Conservation (phyloP, 2,113 vertebrate genomes). For the Festucalex cinctus region DNA sequence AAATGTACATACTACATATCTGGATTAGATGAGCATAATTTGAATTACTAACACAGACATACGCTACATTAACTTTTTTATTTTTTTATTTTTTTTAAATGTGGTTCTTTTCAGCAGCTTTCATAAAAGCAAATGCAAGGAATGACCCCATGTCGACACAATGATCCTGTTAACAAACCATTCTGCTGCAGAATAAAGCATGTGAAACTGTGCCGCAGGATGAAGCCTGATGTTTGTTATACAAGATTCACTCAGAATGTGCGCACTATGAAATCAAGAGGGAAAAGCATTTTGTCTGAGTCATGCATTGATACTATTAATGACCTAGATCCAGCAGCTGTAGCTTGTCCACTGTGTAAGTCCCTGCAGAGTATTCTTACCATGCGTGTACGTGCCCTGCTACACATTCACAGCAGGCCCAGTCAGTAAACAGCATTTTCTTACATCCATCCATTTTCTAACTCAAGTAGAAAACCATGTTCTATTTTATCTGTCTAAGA, state of each 20-base stretch:
- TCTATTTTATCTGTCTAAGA: too few relatives aligned
- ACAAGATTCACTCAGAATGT: not conserved
- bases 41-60: too few relatives aligned
- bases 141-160: too few relatives aligned
- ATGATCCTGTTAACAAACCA: too few relatives aligned
- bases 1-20: too few relatives aligned
- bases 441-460: not conserved
- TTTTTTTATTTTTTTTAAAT: too few relatives aligned
- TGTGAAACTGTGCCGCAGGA: not conserved
- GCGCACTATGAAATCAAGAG: conserved; percentile 13
- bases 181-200: conserved; percentile 1
- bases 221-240: not conserved
- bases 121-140: too few relatives aligned
- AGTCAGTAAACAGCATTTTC: not conserved
- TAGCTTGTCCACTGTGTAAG: conserved; percentile 13
- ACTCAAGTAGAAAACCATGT: too few relatives aligned
- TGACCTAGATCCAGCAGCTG: conserved; percentile 58
- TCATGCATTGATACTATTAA: conserved; percentile 46
- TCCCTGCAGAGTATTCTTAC: conserved; percentile 25
- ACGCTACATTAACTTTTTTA: too few relatives aligned
- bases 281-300: conserved; percentile 35
- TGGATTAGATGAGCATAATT: too few relatives aligned
- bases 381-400: conserved; percentile 35
- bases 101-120: too few relatives aligned
- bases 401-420: not conserved